A percentile compares a stretch with the other conserved stretches of the same genome.
phyloP scores from a whole-genome alignment of 2,113 vertebrate genomes.

The Atherinomorus stipes region DNA sequence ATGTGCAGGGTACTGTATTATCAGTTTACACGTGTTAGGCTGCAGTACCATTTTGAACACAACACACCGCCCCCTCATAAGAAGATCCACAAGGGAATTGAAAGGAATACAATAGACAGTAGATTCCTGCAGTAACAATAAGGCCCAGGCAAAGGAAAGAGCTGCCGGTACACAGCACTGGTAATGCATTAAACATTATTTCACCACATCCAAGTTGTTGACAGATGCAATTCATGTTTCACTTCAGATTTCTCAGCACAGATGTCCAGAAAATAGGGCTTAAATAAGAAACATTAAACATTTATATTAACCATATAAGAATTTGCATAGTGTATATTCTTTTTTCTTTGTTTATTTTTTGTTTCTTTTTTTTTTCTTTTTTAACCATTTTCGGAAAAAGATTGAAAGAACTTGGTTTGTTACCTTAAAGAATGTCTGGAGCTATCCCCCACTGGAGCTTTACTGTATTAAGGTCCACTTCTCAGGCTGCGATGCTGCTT shows the following conservation, averaged over 20 bases:
- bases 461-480: conserved; percentile 75
- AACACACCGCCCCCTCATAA: conserved; percentile 61
- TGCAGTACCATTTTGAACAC: conserved; percentile 63
- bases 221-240: conserved; percentile 49
- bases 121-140: conserved; percentile 64
- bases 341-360: background rate
- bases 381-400: conserved; percentile 5
- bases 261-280: conserved; percentile 36
- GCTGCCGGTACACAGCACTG: conserved; percentile 42
- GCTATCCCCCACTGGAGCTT: conserved; percentile 77
- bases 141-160: conserved; percentile 63
- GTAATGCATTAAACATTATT: conserved; percentile 70
- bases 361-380: no score
- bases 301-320: conserved; percentile 17
- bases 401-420: conserved; percentile 68
- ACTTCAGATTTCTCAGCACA: conserved; percentile 53
- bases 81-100: conserved; percentile 56
- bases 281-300: background rate
- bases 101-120: conserved; percentile 66
- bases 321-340: conserved; percentile 19
- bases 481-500: conserved; percentile 74
- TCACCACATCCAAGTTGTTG: conserved; percentile 66
- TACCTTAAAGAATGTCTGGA: conserved; percentile 68
- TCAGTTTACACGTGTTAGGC: conserved; percentile 63
- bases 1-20: conserved; percentile 36